Base-by-base conservation (phyloP, 64 coral and sea anemone genomes). In the Catalaphyllia jardinei region DNA sequence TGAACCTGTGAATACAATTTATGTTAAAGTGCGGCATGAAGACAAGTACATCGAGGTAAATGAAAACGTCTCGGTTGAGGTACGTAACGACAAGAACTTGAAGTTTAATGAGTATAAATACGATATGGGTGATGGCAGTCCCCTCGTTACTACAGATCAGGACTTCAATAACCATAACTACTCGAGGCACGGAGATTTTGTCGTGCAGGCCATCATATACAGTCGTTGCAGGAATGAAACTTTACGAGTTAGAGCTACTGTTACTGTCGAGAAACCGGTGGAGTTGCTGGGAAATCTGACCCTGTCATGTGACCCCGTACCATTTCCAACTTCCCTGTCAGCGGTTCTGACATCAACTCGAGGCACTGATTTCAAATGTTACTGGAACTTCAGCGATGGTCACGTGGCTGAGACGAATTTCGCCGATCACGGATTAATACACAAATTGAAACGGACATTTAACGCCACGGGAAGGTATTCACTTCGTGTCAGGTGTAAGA, bases 341-440 rank as follows among this genome's bases (percentile, higher is more conserved):
- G 60, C 38, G 9, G 30, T 67, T 85, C 28, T 85, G 65, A 67
- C 20, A 28, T 67, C 25, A 64, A 29, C 39, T 67, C 60, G 24
- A 25, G 81, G 81, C 17, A 67, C 81, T 38, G 60, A 85, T 85
- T 67, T 85, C 54, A 67, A 85, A 51, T 85, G 81, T 52, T 42
- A 67, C 15, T 85, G 81, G 81, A 85, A 50, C 12, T 67, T 85
- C 65, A 52, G 81, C 13, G 61, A 85, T 16, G 81, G 81, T 22
- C 31, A 85, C 29, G 12, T 42, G 31, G 27, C 19, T 27, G 38
- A 85, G 18, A 85, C 65, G 28, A 19, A 24, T 14, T 64, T 67
- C 31, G 60, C 28, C 14, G 29, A 64, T 51, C 60, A 85, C 22
- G 81, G 81, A 27, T 24, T 30, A 51, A 85, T 22, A 12, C 65